Evolutionary conservation across 2,113 vertebrate genomes (phyloP).

Genomic region (Hiodon tergisus): DNA sequence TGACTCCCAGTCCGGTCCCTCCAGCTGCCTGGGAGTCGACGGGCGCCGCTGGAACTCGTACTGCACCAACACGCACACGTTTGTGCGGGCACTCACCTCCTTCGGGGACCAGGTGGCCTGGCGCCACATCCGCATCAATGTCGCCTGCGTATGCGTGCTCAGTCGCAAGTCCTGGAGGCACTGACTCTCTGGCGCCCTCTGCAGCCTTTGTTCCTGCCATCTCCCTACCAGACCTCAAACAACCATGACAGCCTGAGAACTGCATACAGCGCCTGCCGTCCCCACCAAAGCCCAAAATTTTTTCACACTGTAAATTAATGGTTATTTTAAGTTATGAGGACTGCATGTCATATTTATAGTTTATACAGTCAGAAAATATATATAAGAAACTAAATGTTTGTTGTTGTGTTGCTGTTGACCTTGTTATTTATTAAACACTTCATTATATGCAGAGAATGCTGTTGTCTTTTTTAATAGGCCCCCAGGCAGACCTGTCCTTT

Average conservation of each 20-base stretch:
- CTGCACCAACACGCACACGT: constrained; percentile 94
- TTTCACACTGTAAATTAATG: constrained; percentile 89
- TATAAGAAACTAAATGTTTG: constrained; percentile 39
- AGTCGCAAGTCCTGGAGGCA: constrained; percentile 82
- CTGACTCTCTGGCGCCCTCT: constrained; percentile 46
- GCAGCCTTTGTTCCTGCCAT: neutral
- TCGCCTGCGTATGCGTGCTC: constrained; percentile 92
- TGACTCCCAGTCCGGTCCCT: constrained; percentile 61
- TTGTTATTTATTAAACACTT: constrained; percentile 70
- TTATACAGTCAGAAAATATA: constrained; percentile 67
- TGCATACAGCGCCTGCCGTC: constrained; percentile 7
- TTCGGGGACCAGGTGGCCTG: constrained; percentile 86
- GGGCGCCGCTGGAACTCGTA: constrained; percentile 94
- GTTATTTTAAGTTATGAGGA: constrained; percentile 77
- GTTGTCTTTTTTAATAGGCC: constrained; percentile 13
- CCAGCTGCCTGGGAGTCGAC: constrained; percentile 88
- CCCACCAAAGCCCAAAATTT: constrained; percentile 41
- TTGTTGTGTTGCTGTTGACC: constrained; percentile 44
- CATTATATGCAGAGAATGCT: constrained; percentile 33
- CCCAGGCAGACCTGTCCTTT: neutral
- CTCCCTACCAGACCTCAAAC: constrained; percentile 35
- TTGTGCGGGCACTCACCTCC: constrained; percentile 88
- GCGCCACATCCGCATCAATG: constrained; percentile 91
- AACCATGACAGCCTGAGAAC: neutral
- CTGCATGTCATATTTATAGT: constrained; percentile 85